Conservation (phyloP, 2,888 invertebrate species). For the Macaria notata region DNA sequence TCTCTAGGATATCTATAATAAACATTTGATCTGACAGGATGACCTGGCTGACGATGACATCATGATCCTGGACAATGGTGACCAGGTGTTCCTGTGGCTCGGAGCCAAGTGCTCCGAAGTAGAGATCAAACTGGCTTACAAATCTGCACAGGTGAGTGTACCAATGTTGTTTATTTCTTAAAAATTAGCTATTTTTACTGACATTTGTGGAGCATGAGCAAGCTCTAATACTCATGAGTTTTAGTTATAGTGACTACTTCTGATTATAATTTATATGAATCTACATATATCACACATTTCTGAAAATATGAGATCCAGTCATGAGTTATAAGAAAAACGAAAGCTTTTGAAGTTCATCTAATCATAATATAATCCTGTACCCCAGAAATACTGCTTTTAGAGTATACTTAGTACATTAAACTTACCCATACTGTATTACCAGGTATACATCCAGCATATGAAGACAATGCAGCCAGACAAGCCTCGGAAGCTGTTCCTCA, state of each 20-base stretch:
- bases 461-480: slow-evolving; percentile 96
- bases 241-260: too few species aligned
- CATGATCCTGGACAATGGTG: slow-evolving; percentile 99
- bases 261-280: too few species aligned
- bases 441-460: slow-evolving; percentile 99
- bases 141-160: slow-evolving; percentile 94
- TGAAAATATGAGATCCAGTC: too few species aligned
- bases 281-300: too few species aligned
- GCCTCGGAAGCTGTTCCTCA: slow-evolving; percentile 95
- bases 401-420: too few species aligned
- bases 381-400: too few species aligned
- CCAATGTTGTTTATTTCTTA: neutral
- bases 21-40: slow-evolving; percentile 83
- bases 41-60: slow-evolving; percentile 99
- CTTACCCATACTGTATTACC: neutral
- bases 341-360: too few species aligned
- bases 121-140: slow-evolving; percentile 98
- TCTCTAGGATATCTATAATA: too few species aligned
- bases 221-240: too few species aligned
- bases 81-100: slow-evolving; percentile 98
- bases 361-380: too few species aligned
- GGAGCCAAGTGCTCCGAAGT: slow-evolving; percentile 98
- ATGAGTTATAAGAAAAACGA: too few species aligned
- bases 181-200: neutral
- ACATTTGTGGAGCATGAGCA: neutral